Evolutionary conservation across 2,888 invertebrate species (phyloP).

Genomic region (Sinelater perroti): DNA sequence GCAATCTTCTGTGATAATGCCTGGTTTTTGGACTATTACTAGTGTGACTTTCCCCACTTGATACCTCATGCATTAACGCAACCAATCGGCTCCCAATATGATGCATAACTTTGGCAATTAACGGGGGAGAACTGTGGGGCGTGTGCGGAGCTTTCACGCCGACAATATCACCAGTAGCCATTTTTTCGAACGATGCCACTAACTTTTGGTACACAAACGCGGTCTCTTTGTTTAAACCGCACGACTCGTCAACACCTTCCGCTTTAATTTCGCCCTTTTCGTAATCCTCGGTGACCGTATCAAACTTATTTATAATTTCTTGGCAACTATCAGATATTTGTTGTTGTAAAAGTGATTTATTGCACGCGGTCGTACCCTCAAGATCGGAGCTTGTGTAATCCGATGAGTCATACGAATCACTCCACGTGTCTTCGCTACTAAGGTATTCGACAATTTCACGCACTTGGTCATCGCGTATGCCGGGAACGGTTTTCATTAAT

Average conservation of each 20-base stretch:
- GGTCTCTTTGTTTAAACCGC: conserved; percentile 74
- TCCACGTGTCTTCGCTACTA: conserved; percentile 93
- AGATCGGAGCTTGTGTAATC: conserved; percentile 91
- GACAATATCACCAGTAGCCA: conserved; percentile 67
- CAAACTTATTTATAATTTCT: conserved; percentile 88
- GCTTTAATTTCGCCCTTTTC: conserved; percentile 66
- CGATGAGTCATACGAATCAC: conserved; percentile 91
- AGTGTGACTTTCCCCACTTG: conserved; percentile 73
- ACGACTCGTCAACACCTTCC: conserved; percentile 61
- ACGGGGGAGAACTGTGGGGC: conserved; percentile 78
- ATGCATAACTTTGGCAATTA: conserved; percentile 91
- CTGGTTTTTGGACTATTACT: conserved; percentile 69
- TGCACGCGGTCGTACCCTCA: conserved; percentile 70
- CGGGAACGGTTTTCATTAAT: conserved; percentile 92
- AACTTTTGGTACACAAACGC: conserved; percentile 88
- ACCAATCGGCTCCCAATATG: conserved; percentile 88
- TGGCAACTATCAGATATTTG: conserved; percentile 90
- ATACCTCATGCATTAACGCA: conserved; percentile 91
- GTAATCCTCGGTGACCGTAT: conserved; percentile 67
- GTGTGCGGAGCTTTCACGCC: conserved; percentile 59
- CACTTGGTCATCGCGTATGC: conserved; percentile 89
- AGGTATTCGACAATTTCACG: conserved; percentile 91
- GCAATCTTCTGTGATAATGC: conserved; percentile 67
- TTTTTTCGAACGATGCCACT: conserved; percentile 83
- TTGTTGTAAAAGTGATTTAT: conserved; percentile 77